Evolutionary conservation across 2,797 vertebrate species (phyloP).

Genomic region (Neopelma chrysocephalum): DNA sequence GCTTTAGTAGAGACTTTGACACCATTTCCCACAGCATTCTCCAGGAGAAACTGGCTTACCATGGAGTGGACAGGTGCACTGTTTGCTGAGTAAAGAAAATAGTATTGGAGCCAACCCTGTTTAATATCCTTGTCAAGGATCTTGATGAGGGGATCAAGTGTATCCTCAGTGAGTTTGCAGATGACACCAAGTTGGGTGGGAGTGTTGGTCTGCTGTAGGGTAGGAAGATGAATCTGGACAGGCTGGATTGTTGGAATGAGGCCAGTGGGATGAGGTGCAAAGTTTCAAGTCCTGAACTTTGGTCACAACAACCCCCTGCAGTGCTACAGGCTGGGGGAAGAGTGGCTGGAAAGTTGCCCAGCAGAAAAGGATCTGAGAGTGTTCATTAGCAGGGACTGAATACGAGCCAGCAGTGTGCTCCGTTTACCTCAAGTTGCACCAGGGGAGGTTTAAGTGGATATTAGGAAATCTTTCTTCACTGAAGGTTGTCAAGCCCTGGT

Average conservation of each 20-base stretch:
- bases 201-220: background rate
- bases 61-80: fast-evolving
- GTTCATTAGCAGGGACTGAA: background rate
- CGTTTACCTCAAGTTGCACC: background rate
- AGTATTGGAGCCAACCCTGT: background rate
- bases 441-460: background rate
- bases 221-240: background rate
- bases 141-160: fast-evolving
- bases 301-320: background rate
- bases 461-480: background rate
- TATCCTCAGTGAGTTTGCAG: background rate
- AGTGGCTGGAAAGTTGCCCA: background rate
- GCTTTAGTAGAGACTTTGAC: background rate
- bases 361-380: background rate
- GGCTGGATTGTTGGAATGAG: background rate
- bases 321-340: background rate
- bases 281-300: background rate
- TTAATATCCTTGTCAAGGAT: background rate
- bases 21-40: background rate
- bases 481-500: background rate
- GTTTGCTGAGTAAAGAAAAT: background rate
- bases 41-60: background rate
- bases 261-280: background rate
- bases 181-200: background rate
- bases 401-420: background rate